Conservation (phyloP, 2,797 vertebrate genomes). For the Trachurus trachurus region DNA sequence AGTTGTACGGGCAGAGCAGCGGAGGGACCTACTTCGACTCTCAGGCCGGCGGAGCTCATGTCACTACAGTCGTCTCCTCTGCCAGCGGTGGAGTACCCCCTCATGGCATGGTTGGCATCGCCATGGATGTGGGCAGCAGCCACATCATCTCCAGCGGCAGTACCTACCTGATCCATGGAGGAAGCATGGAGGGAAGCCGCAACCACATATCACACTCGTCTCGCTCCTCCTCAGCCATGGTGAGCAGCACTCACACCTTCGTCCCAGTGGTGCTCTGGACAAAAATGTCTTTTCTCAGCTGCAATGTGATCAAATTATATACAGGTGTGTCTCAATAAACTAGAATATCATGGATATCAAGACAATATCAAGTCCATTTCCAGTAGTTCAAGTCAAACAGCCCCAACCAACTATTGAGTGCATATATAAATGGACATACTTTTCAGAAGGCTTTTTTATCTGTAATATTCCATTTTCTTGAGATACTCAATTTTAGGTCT, state of each 20-base stretch:
- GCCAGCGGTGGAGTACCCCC: conserved; percentile 89
- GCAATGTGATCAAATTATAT: background rate
- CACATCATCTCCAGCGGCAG: conserved; percentile 95
- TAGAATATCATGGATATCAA: no score
- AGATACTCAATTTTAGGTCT: no score
- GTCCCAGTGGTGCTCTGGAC: background rate
- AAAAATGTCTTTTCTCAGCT: conserved; percentile 7
- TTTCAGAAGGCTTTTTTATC: no score
- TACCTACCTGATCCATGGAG: conserved; percentile 95
- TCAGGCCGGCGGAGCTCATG: conserved; percentile 90
- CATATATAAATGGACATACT: no score
- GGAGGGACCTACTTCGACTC: conserved; percentile 94
- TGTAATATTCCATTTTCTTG: no score
- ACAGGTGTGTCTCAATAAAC: no score
- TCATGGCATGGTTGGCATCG: conserved; percentile 97
- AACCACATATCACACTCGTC: conserved; percentile 94
- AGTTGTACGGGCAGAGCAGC: conserved; percentile 93
- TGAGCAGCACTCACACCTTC: conserved; percentile 73
- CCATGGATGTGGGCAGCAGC: conserved; percentile 95
- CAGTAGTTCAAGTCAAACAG: no score
- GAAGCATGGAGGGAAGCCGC: conserved; percentile 91
- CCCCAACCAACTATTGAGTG: no score
- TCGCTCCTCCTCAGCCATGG: conserved; percentile 97
- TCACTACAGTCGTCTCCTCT: conserved; percentile 94
- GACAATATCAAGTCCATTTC: no score